Evolutionary conservation across 2,797 vertebrate genomes (phyloP).

Genomic region (Dromococcyx pavoninus): DNA sequence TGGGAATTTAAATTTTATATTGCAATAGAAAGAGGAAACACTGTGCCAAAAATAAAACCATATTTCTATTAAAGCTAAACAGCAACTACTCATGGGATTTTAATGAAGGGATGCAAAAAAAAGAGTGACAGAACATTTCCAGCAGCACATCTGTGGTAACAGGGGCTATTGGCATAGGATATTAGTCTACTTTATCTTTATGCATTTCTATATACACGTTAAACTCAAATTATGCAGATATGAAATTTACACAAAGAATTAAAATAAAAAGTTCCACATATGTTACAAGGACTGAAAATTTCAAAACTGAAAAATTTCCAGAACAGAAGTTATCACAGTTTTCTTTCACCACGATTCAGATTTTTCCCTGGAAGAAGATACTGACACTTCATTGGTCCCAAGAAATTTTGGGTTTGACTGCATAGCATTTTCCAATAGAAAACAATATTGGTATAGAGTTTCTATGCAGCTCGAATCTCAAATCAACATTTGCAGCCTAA

Average conservation of each 20-base stretch:
- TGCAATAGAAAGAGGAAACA: neutral
- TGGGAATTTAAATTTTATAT: conserved; percentile 8
- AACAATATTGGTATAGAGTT: neutral
- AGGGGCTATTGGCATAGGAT: neutral
- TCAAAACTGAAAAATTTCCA: neutral
- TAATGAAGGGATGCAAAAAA: conserved; percentile 29
- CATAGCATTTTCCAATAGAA: neutral
- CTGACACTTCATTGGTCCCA: neutral
- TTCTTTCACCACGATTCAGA: neutral
- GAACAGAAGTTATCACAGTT: neutral
- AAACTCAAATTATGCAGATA: neutral
- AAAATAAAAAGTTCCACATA: neutral
- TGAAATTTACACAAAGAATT: neutral
- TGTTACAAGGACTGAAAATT: neutral
- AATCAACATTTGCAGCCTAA: neutral
- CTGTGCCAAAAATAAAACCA: neutral
- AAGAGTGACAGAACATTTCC: conserved; percentile 21
- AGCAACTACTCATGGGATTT: conserved; percentile 26
- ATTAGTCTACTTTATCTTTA: neutral
- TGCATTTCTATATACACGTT: neutral
- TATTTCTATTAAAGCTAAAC: neutral
- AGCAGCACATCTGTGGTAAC: conserved; percentile 13
- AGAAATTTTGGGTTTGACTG: neutral
- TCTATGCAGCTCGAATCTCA: neutral
- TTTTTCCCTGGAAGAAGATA: neutral